Conservation (phyloP, 2,797 vertebrate species). For the Myripristis jacobus region DNA sequence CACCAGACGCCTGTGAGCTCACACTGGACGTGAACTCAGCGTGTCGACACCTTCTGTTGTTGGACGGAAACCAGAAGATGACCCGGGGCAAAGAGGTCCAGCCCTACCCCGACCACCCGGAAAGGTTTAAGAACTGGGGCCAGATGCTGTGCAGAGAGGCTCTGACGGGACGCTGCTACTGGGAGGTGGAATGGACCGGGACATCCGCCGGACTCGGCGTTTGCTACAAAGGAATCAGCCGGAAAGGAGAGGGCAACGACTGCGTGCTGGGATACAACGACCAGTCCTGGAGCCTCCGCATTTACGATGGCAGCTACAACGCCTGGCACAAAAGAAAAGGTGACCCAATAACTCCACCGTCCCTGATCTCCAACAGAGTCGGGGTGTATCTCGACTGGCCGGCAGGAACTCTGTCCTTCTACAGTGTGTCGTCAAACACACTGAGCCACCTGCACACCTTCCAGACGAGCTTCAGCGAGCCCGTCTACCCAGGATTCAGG, state of each 20-base stretch:
- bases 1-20: conserved; percentile 4
- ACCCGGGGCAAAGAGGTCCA: not conserved
- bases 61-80: not conserved
- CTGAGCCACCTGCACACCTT: not conserved
- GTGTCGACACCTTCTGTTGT: not conserved
- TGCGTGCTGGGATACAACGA: not conserved
- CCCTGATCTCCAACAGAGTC: not conserved
- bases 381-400: not conserved
- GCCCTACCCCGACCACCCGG: not conserved
- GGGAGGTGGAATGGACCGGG: conserved; percentile 1
- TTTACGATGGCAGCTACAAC: conserved; percentile 1
- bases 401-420: not conserved
- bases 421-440: not conserved
- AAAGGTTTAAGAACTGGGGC: not conserved
- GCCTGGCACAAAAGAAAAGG: conserved; percentile 9
- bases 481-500: not conserved
- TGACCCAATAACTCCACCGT: conserved; percentile 4
- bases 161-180: not conserved
- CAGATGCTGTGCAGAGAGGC: conserved; percentile 7
- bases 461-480: not conserved
- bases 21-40: conserved; percentile 1
- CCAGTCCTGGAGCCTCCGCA: conserved; percentile 4
- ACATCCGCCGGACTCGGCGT: not conserved
- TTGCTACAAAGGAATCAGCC: not conserved
- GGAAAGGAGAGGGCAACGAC: not conserved